Evolutionary conservation across 1,140 invertebrate genomes (phyloP), one percentile per base, ranked within the genome.

Genomic region (Trichonephila clavipes): DNA sequence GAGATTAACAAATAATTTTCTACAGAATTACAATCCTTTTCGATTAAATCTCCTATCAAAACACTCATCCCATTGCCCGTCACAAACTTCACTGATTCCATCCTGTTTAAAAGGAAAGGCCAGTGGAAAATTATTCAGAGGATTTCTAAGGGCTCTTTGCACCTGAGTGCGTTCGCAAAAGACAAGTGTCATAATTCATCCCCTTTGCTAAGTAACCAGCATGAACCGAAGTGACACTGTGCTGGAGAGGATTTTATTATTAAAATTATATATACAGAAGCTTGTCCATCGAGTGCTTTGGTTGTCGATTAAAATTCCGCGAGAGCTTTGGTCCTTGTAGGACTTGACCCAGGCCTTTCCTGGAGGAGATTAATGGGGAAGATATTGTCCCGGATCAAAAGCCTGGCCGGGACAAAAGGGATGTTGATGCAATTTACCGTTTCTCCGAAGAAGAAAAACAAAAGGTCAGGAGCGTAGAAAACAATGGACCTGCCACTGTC

Each of bases 401-500:
- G 59, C 58, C 12, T 2, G 24, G 40, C 24, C 24, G n/a, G 58
- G 18, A 34, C 58, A 61, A 28, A 61, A 87, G 59, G 19, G 85
- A 87, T 34, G 85, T 59, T 61, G 85, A 87, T 87, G 85, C 58
- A 87, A 87, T 87, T 87, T 87, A 62, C 51, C 59, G 85, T 61
- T 61, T 87, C 59, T 24, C 18, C 58, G 34, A 19, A 12, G 16
- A 21, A 69, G 34, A 51, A 69, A 66, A 88, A 88, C 61, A 88
- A 88, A 64, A 83, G 51, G 51, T 28, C 61, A 69, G 62, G 87
- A 28, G 87, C 64, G 64, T 44, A n/a, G 87, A 72, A 88, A 88
- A 88, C 87, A 88, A 88, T 64, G 62, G 87, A 88, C 87, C 61
- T 69, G 87, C 64, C 87, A 69, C 14, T 88, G 87, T 88, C 87